Evolutionary conservation across 2,888 invertebrate species (phyloP).

Genomic region (Sthenelais limicola): DNA sequence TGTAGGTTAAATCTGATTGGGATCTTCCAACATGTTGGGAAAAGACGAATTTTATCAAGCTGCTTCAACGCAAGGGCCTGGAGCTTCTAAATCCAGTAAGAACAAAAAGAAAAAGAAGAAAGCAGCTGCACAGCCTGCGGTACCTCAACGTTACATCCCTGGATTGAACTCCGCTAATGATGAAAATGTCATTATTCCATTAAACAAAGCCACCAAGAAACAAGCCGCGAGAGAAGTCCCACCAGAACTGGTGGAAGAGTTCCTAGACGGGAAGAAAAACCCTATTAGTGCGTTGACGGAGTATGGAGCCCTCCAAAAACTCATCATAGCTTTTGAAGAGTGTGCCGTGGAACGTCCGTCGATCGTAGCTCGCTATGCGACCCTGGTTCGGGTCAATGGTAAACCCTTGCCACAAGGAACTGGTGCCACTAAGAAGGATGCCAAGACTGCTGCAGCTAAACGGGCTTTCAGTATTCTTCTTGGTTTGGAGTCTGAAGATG

Average conservation of each 20-base stretch:
- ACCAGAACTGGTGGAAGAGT: constrained; percentile 57
- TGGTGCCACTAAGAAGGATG: constrained; percentile 68
- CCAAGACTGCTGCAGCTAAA: constrained; percentile 64
- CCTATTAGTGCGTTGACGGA: constrained; percentile 65
- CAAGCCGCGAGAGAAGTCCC: constrained; percentile 50
- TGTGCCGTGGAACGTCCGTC: constrained; percentile 53
- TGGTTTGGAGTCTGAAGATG: too few species aligned
- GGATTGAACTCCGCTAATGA: constrained; percentile 35
- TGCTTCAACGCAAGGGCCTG: background rate
- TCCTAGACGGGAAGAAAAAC: constrained; percentile 59
- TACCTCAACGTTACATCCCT: constrained; percentile 42
- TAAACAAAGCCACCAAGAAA: constrained; percentile 17
- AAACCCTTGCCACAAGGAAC: constrained; percentile 53
- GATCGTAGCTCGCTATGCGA: constrained; percentile 58
- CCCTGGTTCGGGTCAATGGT: constrained; percentile 59
- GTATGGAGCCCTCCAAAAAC: constrained; percentile 56
- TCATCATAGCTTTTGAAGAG: constrained; percentile 56
- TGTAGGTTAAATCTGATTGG: too few species aligned
- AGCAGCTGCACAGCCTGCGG: background rate
- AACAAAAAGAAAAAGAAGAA: background rate
- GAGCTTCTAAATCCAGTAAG: background rate
- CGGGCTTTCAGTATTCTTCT: constrained; percentile 61
- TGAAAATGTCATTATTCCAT: background rate
- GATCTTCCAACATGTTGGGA: constrained; percentile 30
- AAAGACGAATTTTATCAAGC: constrained; percentile 22